Percentiles rank a stretch among this genome's conserved stretches.
Evolutionary conservation across 1,140 invertebrate genomes (phyloP).

Genomic region (Ooceraea biroi): DNA sequence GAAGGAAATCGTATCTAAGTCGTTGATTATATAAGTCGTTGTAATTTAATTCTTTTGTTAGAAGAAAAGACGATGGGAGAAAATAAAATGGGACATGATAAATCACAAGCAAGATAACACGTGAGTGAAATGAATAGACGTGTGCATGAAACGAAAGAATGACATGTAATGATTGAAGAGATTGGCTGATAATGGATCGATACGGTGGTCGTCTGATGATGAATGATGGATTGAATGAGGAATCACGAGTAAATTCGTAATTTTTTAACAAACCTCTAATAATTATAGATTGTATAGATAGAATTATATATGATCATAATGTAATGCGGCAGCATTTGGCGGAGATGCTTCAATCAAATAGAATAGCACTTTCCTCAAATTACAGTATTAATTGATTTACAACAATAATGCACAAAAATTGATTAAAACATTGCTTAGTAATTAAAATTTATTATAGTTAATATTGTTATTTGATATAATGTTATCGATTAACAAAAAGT

Average conservation of each 20-base stretch:
- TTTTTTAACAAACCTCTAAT: background rate
- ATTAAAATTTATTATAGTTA: conserved; percentile 1
- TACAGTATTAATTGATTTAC: too few relatives aligned
- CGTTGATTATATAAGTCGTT: conserved; percentile 78
- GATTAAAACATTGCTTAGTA: background rate
- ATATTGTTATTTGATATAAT: background rate
- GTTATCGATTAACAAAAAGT: too few relatives aligned
- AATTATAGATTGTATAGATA: too few relatives aligned
- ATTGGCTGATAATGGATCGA: conserved; percentile 29
- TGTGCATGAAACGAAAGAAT: background rate
- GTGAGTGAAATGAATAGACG: conserved; percentile 4
- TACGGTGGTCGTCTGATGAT: conserved; percentile 25
- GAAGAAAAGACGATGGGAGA: conserved; percentile 47
- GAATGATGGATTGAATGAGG: background rate
- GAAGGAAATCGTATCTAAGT: conserved; percentile 77
- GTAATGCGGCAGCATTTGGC: too few relatives aligned
- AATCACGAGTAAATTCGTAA: conserved; percentile 29
- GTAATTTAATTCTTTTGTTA: conserved; percentile 79
- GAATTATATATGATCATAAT: too few relatives aligned
- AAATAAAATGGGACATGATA: conserved; percentile 28
- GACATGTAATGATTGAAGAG: background rate
- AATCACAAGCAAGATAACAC: conserved; percentile 33
- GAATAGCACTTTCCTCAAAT: too few relatives aligned
- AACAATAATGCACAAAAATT: background rate
- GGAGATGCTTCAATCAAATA: too few relatives aligned